phyloP scores from a whole-genome alignment of 2,797 vertebrate genomes.

The Melanotaenia pygmaea region DNA sequence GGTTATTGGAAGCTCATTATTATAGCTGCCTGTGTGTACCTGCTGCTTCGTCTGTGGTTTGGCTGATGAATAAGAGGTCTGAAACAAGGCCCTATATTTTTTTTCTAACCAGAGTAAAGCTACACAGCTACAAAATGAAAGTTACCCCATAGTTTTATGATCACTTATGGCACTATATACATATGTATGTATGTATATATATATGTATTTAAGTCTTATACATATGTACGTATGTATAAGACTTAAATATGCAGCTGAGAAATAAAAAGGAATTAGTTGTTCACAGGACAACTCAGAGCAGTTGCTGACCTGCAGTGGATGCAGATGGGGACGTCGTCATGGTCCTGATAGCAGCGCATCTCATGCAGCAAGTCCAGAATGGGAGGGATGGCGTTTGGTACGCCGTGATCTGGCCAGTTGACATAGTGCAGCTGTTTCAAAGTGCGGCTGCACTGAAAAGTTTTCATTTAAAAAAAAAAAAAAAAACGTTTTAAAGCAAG shows the following conservation, averaged over 20 bases:
- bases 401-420: constrained; percentile 96
- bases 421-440: constrained; percentile 93
- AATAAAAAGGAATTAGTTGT: not conserved
- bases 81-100: not conserved
- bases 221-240: no score
- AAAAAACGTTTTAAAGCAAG: not conserved
- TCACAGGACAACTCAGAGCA: not conserved
- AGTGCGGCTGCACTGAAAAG: constrained; percentile 82
- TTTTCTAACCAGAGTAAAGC: not conserved
- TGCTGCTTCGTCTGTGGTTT: not conserved
- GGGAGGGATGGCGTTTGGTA: constrained; percentile 90
- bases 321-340: constrained; percentile 88
- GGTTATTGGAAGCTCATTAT: not conserved
- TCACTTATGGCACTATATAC: no score
- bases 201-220: no score
- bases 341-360: constrained; percentile 86
- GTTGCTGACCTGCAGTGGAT: constrained; percentile 94
- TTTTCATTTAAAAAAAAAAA: not conserved
- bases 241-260: not conserved
- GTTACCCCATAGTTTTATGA: not conserved
- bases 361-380: constrained; percentile 92
- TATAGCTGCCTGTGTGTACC: not conserved
- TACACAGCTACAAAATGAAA: not conserved
- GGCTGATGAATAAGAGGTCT: not conserved
- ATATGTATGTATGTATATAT: no score